Conservation (phyloP, 2,797 vertebrate genomes). For the Philypnodon macrostomus region DNA sequence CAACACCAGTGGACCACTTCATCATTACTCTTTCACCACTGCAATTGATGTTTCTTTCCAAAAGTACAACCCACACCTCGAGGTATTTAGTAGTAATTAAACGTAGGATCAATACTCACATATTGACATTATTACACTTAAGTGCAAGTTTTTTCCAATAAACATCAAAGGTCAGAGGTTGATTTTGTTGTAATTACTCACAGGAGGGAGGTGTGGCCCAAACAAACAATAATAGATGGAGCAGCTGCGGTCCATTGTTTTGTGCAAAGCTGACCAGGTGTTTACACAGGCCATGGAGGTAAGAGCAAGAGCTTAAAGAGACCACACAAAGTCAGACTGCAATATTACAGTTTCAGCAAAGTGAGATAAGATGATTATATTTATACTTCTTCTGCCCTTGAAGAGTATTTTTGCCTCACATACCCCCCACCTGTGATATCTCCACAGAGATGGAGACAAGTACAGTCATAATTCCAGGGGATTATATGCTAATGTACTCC, state of each 20-base stretch:
- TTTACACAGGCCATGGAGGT: constrained; percentile 66
- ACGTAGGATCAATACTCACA: constrained; percentile 61
- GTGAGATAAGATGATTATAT: constrained; percentile 19
- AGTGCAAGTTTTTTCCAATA: constrained; percentile 66
- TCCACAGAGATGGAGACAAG: constrained; percentile 61
- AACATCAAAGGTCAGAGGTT: constrained; percentile 80
- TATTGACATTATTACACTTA: constrained; percentile 67
- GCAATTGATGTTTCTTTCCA: constrained; percentile 43
- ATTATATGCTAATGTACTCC: constrained; percentile 76
- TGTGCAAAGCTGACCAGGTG: constrained; percentile 72
- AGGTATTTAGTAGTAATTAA: constrained; percentile 67
- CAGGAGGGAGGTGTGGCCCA: constrained; percentile 57
- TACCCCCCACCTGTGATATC: constrained; percentile 20
- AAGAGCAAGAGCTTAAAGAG: constrained; percentile 45
- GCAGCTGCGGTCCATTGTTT: constrained; percentile 75
- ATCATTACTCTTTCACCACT: constrained; percentile 32
- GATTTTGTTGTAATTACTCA: constrained; percentile 79
- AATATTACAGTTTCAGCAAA: constrained; percentile 35
- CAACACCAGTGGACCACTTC: constrained; percentile 34
- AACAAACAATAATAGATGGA: constrained; percentile 80
- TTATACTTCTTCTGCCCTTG: constrained; percentile 44
- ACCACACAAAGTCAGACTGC: constrained; percentile 7
- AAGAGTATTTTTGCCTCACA: constrained; percentile 12
- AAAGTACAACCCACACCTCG: constrained; percentile 30
- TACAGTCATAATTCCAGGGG: constrained; percentile 72